Evolutionary conservation across 1,140 invertebrate species (phyloP), one percentile per base, ranked within the genome.

Genomic region (Solenopsis invicta): DNA sequence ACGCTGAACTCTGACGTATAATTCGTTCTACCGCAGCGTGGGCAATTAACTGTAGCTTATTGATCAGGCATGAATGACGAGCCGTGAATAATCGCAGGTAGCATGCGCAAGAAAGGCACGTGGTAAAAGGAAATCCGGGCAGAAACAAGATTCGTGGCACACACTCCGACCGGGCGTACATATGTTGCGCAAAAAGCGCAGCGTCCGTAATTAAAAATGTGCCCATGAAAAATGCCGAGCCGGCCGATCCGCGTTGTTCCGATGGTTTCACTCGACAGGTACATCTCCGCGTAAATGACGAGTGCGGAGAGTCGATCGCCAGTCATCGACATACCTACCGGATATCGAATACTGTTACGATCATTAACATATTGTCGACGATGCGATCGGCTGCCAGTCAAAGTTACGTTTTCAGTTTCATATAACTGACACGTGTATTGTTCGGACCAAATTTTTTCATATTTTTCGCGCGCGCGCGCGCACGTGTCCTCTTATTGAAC

Each of bases 61-160:
- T 84, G 80, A 84, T 84, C 80, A 74, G 80, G 80, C 71, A 84
- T 74, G 80, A 84, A 84, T 84, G 80, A 84, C 80, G 80, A 84
- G 54, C 69, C 80, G 80, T 84, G 80, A 24, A 75, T 84, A 84
- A 84, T 84, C 80, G 48, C 80, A n/a, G 18, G 18, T 84, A 74
- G 69, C 54, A 41, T 61, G 80, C 54, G 67, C 67, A 84, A 84
- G 80, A 84, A 84, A 74, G 54, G 77, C 77, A 54, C 77, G 48
- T 74, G 69, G 29, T 84, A 54, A 61, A 52, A 84, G 80, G 80
- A 84, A 74, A 84, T 84, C 80, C 80, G 80, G 69, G 16, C 41
- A 84, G 69, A 84, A 84, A 84, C 6, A 84, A 74, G 69, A 84
- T 84, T 61, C 80, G 52, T 54, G 48, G 69, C 54, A 29, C 37